These are phyloP conservation scores for Siniperca obscura DNA, from an alignment of 2,797 vertebrate genomes.

Conservation along the genomic window DNA sequence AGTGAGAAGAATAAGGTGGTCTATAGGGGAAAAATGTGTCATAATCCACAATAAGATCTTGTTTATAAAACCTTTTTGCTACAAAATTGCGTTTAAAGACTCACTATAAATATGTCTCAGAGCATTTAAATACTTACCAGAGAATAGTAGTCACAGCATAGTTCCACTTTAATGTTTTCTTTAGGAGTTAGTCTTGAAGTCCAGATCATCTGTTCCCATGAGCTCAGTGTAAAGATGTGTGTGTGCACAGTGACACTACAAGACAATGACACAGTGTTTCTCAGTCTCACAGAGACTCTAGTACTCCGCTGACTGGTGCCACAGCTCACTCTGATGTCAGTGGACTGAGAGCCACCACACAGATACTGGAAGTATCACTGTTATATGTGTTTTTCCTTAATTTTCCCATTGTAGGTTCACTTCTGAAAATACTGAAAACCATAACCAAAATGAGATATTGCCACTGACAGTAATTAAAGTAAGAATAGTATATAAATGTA, in stretches of 20 bases:
- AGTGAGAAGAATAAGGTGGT: background rate
- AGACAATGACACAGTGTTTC: constrained; percentile 35
- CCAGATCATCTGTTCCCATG: constrained; percentile 2
- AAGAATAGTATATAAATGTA: background rate
- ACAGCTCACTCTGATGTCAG: background rate
- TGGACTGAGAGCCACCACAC: constrained; percentile 8
- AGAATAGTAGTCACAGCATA: constrained; percentile 77
- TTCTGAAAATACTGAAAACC: background rate
- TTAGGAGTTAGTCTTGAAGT: background rate
- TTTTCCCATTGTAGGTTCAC: background rate
- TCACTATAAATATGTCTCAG: background rate
- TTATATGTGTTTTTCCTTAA: background rate
- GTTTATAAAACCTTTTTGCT: background rate
- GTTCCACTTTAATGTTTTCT: background rate
- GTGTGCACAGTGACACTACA: background rate
- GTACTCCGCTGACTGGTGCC: constrained; percentile 8
- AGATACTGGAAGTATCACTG: constrained; percentile 18
- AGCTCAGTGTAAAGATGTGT: background rate
- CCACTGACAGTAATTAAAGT: background rate
- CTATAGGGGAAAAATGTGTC: background rate
- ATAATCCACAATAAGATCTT: background rate
- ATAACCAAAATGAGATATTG: background rate
- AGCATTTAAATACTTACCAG: constrained; percentile 63
- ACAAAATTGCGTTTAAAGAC: background rate
- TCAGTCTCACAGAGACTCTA: background rate